phyloP scores from a whole-genome alignment of 2,888 invertebrate genomes.

The Artemia sp. region DNA sequence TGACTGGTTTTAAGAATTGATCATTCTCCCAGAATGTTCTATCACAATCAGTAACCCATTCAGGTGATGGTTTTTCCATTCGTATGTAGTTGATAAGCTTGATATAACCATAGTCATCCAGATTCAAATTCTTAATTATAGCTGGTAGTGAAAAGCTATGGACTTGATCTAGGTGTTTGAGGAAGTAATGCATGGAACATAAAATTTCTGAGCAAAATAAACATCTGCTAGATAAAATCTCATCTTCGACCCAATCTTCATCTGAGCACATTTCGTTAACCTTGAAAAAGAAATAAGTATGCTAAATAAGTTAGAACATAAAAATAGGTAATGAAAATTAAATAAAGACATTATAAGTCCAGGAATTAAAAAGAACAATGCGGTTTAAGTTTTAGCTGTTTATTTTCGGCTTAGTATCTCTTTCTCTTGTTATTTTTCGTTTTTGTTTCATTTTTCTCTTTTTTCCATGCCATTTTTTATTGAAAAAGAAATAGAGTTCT shows the following conservation, averaged over 20 bases:
- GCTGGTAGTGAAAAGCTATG: constrained; percentile 49
- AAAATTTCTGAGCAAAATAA: constrained; percentile 51
- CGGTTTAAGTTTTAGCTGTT: too few relatives aligned
- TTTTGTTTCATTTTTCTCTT: too few relatives aligned
- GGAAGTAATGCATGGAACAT: constrained; percentile 39
- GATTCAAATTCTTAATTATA: constrained; percentile 48
- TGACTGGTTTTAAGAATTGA: constrained; percentile 53
- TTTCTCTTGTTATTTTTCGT: too few relatives aligned
- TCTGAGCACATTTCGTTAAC: background rate
- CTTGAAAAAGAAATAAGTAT: background rate
- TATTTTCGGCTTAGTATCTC: too few relatives aligned
- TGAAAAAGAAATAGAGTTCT: too few relatives aligned
- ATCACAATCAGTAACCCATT: constrained; percentile 29
- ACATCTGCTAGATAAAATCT: constrained; percentile 40
- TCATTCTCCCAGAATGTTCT: constrained; percentile 55
- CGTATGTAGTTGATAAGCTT: constrained; percentile 59
- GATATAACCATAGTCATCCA: constrained; percentile 52
- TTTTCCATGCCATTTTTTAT: too few relatives aligned
- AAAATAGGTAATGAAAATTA: too few relatives aligned
- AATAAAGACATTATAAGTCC: too few relatives aligned
- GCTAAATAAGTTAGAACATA: too few relatives aligned
- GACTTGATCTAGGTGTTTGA: constrained; percentile 41
- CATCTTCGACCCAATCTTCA: constrained; percentile 38
- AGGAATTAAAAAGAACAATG: too few relatives aligned
- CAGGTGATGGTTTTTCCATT: constrained; percentile 27